Percentiles rank a stretch among this genome's conserved stretches.
Evolutionary conservation across 1,140 invertebrate genomes (phyloP).

Genomic region (Drosophila repletoides): DNA sequence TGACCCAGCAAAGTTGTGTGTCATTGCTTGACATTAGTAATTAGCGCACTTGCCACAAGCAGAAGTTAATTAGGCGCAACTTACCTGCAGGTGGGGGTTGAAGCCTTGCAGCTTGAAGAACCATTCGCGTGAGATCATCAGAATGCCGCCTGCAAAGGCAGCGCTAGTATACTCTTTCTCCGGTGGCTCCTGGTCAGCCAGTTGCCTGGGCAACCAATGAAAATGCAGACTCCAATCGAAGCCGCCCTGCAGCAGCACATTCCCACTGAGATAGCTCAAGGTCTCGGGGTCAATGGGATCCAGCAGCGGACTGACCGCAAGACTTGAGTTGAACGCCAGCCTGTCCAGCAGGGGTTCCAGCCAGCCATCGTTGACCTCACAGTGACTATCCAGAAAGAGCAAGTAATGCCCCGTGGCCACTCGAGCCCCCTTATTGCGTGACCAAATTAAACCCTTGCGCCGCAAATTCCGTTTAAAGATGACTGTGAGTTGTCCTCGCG

Average conservation of each 20-base stretch:
- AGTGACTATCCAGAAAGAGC: slow-evolving; percentile 92
- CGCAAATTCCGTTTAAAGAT: slow-evolving; percentile 84
- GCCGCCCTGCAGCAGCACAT: slow-evolving; percentile 91
- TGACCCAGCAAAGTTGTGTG: slow-evolving; percentile 22
- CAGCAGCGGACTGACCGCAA: slow-evolving; percentile 84
- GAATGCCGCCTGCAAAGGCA: slow-evolving; percentile 90
- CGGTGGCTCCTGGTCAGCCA: slow-evolving; percentile 14
- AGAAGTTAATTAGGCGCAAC: slow-evolving; percentile 53
- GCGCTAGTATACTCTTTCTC: slow-evolving; percentile 84
- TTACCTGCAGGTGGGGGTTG: slow-evolving; percentile 86
- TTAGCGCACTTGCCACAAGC: slow-evolving; percentile 48
- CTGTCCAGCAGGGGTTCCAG: slow-evolving; percentile 86
- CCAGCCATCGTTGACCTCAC: slow-evolving; percentile 89
- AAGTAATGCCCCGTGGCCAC: slow-evolving; percentile 87
- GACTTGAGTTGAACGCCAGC: slow-evolving; percentile 51
- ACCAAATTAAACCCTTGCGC: slow-evolving; percentile 91
- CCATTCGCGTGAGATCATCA: slow-evolving; percentile 89
- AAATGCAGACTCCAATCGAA: slow-evolving; percentile 98
- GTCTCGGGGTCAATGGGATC: slow-evolving; percentile 85
- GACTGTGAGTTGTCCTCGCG: slow-evolving; percentile 53
- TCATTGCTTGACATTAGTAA: slow-evolving; percentile 50
- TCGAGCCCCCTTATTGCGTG: slow-evolving; percentile 87
- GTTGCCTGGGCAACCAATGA: slow-evolving; percentile 92
- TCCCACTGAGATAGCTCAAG: slow-evolving; percentile 83
- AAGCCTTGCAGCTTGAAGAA: slow-evolving; percentile 92